Base-by-base conservation (phyloP, 1,140 invertebrate genomes). In the Diuraphis noxia region DNA sequence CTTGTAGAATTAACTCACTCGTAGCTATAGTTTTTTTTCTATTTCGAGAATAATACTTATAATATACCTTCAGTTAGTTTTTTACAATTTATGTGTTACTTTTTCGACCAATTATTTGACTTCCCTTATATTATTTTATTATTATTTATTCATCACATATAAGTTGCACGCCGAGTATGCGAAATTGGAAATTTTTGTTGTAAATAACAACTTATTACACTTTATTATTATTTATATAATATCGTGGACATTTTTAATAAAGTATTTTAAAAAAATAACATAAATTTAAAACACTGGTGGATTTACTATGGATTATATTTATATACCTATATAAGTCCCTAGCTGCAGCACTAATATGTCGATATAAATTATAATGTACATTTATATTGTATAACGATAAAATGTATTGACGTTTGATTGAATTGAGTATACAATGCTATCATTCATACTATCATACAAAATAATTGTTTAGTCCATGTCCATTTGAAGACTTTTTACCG, bases 401-500 rank as follows among this genome's bases (percentile, higher is more conserved):
- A 25, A 81, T 30, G 23, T 46, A 19, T n/a, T 34, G 13, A 43
- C 43, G n/a, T 84, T 84, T 30, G 40, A 41, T n/a, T 49, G 25
- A 23, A 86, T 86, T 34, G 17, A 23, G 34, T 86, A 34, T 86
- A 49, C 25, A n/a, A 30, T 40, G 38, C 25, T 84, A 84, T 84
- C 40, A n/a, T n/a, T 43, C 23, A 30, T 40, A 3, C 17, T 8
- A 43, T 84, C 17, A 8, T 52, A 52, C 9, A 86, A 38, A 86
- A 86, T 34, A 34, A 52, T 86, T 86, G 34, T 86, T 86, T 52
- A 38, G 25, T 52, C 85, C 46, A 86, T 86, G 25, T 52, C 85
- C 46, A 86, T 86, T 86, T 52, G 19, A 38, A 23, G 23, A 86
- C 43, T 86, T 86, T 86, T 52, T 52, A 86, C 85, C 21, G 85